Conservation (phyloP, 2,888 invertebrate species). For the Sarcophaga rosellei region DNA sequence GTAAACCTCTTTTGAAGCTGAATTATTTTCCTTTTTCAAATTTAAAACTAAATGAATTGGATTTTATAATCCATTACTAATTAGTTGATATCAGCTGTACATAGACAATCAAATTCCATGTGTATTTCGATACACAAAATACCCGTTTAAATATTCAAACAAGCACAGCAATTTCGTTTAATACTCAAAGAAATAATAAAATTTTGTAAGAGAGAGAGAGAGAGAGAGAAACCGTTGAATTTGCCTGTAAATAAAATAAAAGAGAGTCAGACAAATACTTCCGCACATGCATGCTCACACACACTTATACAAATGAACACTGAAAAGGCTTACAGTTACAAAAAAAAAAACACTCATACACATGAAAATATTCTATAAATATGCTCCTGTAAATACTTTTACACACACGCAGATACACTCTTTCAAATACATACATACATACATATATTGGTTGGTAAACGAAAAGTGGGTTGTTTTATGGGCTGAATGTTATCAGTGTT, state of each 20-base stretch:
- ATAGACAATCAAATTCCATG: no score
- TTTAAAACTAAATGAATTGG: neutral
- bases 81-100: neutral
- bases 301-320: neutral
- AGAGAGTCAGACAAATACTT: neutral
- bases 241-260: neutral
- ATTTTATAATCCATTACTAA: neutral
- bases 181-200: no score
- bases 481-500: constrained; percentile 13
- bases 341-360: neutral
- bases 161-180: no score
- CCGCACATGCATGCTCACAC: neutral
- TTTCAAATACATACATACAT: neutral
- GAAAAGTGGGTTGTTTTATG: neutral
- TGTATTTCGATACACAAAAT: no score
- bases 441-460: neutral
- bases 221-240: neutral
- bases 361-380: constrained; percentile 54
- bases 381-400: constrained; percentile 36
- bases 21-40: no score
- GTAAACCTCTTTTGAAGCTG: no score
- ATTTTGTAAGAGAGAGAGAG: no score
- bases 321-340: neutral
- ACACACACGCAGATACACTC: constrained; percentile 39
- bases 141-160: no score